Conservation (phyloP, 2,888 invertebrate genomes). For the Stenodera caucasica region DNA sequence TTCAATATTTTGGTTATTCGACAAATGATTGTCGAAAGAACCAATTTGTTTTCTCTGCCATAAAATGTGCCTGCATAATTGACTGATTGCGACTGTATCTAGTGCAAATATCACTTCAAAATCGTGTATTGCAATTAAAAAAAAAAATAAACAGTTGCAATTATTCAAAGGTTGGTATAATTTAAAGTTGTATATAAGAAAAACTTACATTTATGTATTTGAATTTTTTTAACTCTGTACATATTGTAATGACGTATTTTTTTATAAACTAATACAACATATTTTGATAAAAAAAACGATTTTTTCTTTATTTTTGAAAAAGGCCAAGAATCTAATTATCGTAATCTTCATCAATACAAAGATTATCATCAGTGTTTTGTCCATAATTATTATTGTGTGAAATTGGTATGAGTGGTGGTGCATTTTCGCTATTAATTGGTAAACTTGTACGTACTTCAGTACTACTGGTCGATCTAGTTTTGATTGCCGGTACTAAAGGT, state of each 20-base stretch:
- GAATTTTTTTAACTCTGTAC: slow-evolving; percentile 23
- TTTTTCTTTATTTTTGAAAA: slow-evolving; percentile 8
- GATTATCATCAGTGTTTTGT: slow-evolving; percentile 49
- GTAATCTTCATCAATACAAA: slow-evolving; percentile 57
- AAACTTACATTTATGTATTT: slow-evolving; percentile 19
- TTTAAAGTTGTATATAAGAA: slow-evolving; percentile 4
- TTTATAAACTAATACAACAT: slow-evolving; percentile 25
- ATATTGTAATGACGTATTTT: slow-evolving; percentile 28
- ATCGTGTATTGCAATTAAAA: neutral
- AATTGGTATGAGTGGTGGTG: slow-evolving; percentile 47
- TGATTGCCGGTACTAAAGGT: slow-evolving; percentile 36
- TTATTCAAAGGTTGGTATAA: slow-evolving; percentile 13
- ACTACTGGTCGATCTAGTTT: slow-evolving; percentile 25
- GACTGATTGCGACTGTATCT: neutral
- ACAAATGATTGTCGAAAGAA: too few relatives aligned
- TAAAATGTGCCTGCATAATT: slow-evolving; percentile 11
- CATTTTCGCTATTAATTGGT: slow-evolving; percentile 17
- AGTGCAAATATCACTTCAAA: slow-evolving; percentile 2
- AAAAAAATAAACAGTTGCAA: slow-evolving; percentile 4
- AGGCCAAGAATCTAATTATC: slow-evolving; percentile 46
- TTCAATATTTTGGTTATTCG: neutral
- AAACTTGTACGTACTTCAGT: neutral
- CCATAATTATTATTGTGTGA: slow-evolving; percentile 40
- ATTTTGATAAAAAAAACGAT: slow-evolving; percentile 18
- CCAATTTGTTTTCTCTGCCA: too few relatives aligned